A percentile compares a stretch with the other conserved stretches of the same genome.
phyloP scores from a whole-genome alignment of 2,113 vertebrate species.

The Eulacestoma nigropectus region DNA sequence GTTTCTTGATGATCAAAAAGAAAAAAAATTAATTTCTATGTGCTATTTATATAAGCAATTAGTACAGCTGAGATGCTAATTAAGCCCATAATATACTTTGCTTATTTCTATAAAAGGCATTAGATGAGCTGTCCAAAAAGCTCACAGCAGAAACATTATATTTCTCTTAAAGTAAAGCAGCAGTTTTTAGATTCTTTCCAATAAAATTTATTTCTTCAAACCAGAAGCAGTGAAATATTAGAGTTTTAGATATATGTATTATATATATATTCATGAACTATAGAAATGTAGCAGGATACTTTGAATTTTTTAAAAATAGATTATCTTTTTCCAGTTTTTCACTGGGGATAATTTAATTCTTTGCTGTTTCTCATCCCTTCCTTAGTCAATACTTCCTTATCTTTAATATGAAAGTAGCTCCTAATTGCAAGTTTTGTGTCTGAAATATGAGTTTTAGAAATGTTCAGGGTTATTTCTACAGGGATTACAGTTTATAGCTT shows the following conservation, averaged over 20 bases:
- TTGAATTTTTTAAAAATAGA: background rate
- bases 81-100: background rate
- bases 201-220: background rate
- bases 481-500: background rate
- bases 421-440: background rate
- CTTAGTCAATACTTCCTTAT: constrained; percentile 29
- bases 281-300: background rate
- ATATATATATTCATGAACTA: background rate
- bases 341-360: background rate
- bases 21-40: background rate
- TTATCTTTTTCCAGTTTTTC: background rate
- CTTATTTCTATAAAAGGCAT: background rate
- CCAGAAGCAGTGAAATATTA: background rate
- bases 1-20: background rate
- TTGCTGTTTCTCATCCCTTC: background rate
- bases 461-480: background rate
- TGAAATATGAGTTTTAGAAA: background rate
- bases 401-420: constrained; percentile 2
- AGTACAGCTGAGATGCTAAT: background rate
- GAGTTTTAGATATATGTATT: background rate
- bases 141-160: background rate
- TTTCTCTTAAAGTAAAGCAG: background rate
- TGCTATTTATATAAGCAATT: background rate
- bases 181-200: background rate
- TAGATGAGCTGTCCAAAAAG: background rate